These are phyloP conservation scores for Sebastes fasciatus DNA, from an alignment of 2,113 vertebrate genomes.

Conservation along the genomic window DNA sequence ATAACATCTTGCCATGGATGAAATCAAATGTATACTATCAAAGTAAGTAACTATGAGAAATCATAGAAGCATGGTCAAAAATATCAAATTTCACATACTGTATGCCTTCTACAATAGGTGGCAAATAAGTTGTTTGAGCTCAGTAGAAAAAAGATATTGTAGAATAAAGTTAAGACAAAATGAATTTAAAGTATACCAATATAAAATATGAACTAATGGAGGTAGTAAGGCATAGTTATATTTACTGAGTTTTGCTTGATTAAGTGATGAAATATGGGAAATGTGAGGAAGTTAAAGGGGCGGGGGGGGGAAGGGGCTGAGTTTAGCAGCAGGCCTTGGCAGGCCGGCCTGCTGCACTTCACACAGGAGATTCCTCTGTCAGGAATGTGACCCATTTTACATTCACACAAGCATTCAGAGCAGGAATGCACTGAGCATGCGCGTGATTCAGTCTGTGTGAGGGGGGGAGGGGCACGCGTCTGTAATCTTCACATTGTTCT, in stretches of 20 bases:
- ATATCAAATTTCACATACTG: too few relatives aligned
- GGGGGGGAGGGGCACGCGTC: conserved; percentile 71
- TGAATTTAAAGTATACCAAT: neutral
- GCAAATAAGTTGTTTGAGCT: neutral
- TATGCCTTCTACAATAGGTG: neutral
- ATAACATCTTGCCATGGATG: neutral
- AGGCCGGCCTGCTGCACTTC: conserved; percentile 69
- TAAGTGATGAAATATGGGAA: conserved; percentile 1
- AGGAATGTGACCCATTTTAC: conserved; percentile 85
- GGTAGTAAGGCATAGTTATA: neutral
- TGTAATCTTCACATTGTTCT: conserved; percentile 78
- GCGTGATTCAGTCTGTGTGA: conserved; percentile 35
- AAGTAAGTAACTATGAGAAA: neutral
- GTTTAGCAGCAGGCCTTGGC: conserved; percentile 76
- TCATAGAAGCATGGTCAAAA: too few relatives aligned
- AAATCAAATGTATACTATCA: neutral
- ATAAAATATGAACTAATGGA: neutral
- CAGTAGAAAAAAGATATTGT: neutral
- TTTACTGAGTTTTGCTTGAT: neutral
- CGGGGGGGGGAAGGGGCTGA: conserved; percentile 24
- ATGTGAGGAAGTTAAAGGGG: conserved; percentile 17
- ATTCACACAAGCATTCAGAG: conserved; percentile 73
- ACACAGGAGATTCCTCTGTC: conserved; percentile 79
- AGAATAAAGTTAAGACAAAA: neutral
- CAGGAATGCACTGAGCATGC: conserved; percentile 72